Percentiles rank a stretch among this genome's conserved stretches.
phyloP scores from a whole-genome alignment of 2,888 invertebrate species.

The Hirtodrosophila cameraria region DNA sequence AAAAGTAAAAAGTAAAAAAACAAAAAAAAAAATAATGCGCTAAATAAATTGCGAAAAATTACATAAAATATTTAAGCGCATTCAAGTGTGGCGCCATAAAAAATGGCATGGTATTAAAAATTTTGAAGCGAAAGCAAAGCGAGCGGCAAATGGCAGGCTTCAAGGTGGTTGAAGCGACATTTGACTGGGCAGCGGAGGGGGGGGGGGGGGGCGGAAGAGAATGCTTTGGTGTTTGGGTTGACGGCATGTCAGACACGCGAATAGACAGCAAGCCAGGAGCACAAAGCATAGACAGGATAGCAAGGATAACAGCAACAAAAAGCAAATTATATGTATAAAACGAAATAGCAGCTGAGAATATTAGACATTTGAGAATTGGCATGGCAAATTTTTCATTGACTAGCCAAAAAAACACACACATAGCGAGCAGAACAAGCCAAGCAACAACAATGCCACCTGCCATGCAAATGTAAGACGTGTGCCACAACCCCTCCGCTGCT shows the following conservation, averaged over 20 bases:
- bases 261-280: conserved; percentile 52
- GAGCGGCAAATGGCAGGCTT: conserved; percentile 67
- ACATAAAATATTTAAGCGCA: conserved; percentile 80
- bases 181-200: conserved; percentile 6
- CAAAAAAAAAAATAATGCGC: conserved; percentile 75
- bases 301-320: conserved; percentile 47
- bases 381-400: conserved; percentile 72
- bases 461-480: conserved; percentile 61
- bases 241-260: conserved; percentile 61
- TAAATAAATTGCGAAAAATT: conserved; percentile 80
- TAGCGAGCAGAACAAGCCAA: conserved; percentile 21
- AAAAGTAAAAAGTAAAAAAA: too few relatives aligned
- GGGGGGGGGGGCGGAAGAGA: neutral
- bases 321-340: conserved; percentile 62
- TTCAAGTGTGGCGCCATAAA: conserved; percentile 78
- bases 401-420: too few relatives aligned
- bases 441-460: conserved; percentile 49
- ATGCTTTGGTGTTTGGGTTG: conserved; percentile 37
- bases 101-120: conserved; percentile 77
- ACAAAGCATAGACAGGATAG: conserved; percentile 28
- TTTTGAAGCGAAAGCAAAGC: conserved; percentile 73
- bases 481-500: conserved; percentile 4
- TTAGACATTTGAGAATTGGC: conserved; percentile 81
- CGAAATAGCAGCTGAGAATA: conserved; percentile 68
- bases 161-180: conserved; percentile 62